Base-by-base conservation (phyloP, 2,113 vertebrate genomes). In the Lucifuga dentata region DNA sequence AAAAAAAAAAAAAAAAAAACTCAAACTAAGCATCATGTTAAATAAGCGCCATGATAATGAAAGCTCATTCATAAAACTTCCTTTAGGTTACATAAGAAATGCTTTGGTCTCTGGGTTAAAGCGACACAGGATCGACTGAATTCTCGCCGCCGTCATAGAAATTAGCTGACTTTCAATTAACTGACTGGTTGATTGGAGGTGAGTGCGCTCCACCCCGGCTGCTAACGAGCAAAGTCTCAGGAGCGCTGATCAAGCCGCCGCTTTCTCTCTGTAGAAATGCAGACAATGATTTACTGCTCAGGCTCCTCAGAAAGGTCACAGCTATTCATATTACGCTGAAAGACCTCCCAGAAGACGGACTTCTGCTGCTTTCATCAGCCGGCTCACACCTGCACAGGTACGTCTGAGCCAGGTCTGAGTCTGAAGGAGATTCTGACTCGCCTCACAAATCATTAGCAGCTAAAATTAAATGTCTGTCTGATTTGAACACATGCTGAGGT, bases 291-390 rank as follows among this genome's bases (percentile, higher is more conserved):
- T 65, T 87, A 91, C 77, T 80, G 58, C 29, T 53, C 41, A 69
- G 58, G 77, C 73, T 73, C 52, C 70, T 51, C 38, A 55, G 50
- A 90, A 91, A 91, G 89, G 91, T 90, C 84, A 90, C 33, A 84
- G 71, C 78, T 57, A 85, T 85, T 71, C 85, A 76, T 86, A 83
- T 81, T 66, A 72, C 33, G 9, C 38, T 56, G 61, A 73, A 52
- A 70, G 78, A 66, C 73, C 86, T 79, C 83, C 71, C 70, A 57
- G 68, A 57, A 49, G 81, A 75, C 62, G 56, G 13, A 20, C 67
- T 23, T 44, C 8, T 41, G 46, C 12, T 63, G 48, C 26, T 41
- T 66, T 55, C 48, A 64, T 51, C 16, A 17, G 33, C 35, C 55
- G 7, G 1, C 26, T 49, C 35, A 64, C 56, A 46, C 23, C 33